phyloP scores from a whole-genome alignment of 2,888 invertebrate species.

The Entomobrya multifasciata region DNA sequence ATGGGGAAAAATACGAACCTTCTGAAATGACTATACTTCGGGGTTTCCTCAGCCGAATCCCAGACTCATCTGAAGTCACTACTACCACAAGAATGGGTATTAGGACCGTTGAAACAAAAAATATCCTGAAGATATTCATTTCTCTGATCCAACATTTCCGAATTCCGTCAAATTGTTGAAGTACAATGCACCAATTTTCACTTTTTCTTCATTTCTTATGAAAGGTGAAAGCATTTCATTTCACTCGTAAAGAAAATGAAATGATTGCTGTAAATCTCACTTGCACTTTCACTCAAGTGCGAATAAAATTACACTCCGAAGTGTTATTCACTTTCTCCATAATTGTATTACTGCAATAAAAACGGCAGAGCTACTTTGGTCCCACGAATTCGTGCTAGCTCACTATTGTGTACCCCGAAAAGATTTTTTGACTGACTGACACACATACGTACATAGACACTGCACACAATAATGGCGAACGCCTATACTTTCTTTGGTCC shows the following conservation, averaged over 20 bases:
- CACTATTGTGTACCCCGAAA: slow-evolving; percentile 12
- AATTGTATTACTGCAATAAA: neutral
- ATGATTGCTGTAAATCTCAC: neutral
- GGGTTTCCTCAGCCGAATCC: slow-evolving; percentile 38
- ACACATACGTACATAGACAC: neutral
- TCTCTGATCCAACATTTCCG: slow-evolving; percentile 47
- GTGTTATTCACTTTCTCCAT: slow-evolving; percentile 50
- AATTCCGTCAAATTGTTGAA: neutral
- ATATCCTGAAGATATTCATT: slow-evolving; percentile 71
- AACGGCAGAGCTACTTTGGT: neutral
- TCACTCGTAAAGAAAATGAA: neutral
- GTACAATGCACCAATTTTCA: neutral
- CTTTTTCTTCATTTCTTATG: neutral
- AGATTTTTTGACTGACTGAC: neutral
- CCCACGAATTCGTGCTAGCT: too few species aligned
- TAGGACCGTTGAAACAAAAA: slow-evolving; percentile 61
- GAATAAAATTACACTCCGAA: neutral
- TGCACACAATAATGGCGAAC: neutral
- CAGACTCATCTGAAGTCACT: slow-evolving; percentile 42
- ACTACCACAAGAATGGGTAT: slow-evolving; percentile 69
- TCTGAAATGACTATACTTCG: slow-evolving; percentile 50
- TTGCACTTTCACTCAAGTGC: slow-evolving; percentile 39
- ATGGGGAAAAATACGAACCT: too few species aligned
- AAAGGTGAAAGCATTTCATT: too few species aligned
- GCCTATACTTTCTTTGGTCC: neutral